phyloP scores from a whole-genome alignment of 2,888 invertebrate species.

The Erannis defoliaria region DNA sequence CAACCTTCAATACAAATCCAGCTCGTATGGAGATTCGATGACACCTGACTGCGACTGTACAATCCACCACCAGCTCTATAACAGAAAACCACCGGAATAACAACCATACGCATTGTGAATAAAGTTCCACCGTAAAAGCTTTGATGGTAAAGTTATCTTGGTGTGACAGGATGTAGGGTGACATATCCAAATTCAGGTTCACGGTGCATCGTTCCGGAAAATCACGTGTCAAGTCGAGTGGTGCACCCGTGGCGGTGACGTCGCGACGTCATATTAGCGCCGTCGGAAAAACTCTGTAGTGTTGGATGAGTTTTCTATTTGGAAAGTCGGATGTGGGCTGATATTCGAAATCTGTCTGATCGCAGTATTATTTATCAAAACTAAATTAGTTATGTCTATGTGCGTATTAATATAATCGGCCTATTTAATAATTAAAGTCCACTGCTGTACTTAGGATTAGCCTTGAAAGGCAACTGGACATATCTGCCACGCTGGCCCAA shows the following conservation, averaged over 20 bases:
- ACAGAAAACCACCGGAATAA: conserved; percentile 9
- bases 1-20: conserved; percentile 41
- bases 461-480: too few species aligned
- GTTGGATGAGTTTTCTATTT: conserved; percentile 19
- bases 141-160: conserved; percentile 13
- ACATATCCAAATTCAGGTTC: conserved; percentile 69
- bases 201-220: conserved; percentile 73
- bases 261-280: conserved; percentile 58
- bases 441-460: too few species aligned
- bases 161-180: conserved; percentile 44
- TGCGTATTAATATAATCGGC: too few species aligned
- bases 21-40: conserved; percentile 40
- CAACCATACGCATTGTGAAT: conserved; percentile 21
- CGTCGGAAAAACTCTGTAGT: conserved; percentile 38
- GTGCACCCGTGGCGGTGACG: conserved; percentile 39
- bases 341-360: not conserved
- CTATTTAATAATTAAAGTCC: not conserved
- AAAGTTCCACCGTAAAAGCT: not conserved
- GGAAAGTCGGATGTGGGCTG: not conserved
- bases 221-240: conserved; percentile 73
- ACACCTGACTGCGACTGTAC: conserved; percentile 35
- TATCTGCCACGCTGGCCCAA: too few species aligned
- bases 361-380: not conserved
- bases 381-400: not conserved
- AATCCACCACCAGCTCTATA: conserved; percentile 5